Evolutionary conservation across 2,888 invertebrate genomes (phyloP), one percentile per base, ranked within the genome.

Genomic region (Macrophya annulata): DNA sequence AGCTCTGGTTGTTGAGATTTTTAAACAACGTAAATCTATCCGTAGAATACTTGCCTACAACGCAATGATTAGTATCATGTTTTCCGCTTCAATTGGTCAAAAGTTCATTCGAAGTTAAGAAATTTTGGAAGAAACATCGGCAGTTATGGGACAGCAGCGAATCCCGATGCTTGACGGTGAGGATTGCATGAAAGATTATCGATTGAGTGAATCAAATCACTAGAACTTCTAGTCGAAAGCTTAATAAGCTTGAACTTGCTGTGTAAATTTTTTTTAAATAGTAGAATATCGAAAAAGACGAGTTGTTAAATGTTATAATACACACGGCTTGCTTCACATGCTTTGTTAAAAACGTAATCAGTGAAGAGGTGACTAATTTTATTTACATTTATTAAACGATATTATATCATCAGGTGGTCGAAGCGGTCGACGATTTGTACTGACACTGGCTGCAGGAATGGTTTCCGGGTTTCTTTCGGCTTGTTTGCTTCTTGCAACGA

Each of bases 391-490:
- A 76, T 40, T 62, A 68, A 84, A 45, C 31, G 43, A 31, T 65
- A 31, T 84, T 59, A 31, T 65, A 31, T 84, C 2, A 72, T 62
- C 74, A 90, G 90, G 89, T 85, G 88, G 90, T 62, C 91, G 93
- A 86, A 91, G 91, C 51, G 96, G 96, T 89, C 95, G 96, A 86
- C 96, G 96, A 88, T 96, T 96, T 93, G 94, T 97, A 91, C 93
- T 96, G 91, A 96, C 97, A 86, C 94, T 97, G 90, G 95, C 96
- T 90, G 95, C 96, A 89, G 97, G 97, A 88, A 95, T 97, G 90
- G 94, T 96, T 6, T 96, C 96, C 90, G 97, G 97, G 90, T 97
- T 97, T 94, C 95, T 96, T 92, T 96, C 96, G 91, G 97, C 97
- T 86, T 97, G 97, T 93, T 94, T 97, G 88, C 94, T 96, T 88